These are phyloP conservation scores for Zaprionus lineosus DNA, from an alignment of 2,888 invertebrate genomes.

Conservation along the genomic window DNA sequence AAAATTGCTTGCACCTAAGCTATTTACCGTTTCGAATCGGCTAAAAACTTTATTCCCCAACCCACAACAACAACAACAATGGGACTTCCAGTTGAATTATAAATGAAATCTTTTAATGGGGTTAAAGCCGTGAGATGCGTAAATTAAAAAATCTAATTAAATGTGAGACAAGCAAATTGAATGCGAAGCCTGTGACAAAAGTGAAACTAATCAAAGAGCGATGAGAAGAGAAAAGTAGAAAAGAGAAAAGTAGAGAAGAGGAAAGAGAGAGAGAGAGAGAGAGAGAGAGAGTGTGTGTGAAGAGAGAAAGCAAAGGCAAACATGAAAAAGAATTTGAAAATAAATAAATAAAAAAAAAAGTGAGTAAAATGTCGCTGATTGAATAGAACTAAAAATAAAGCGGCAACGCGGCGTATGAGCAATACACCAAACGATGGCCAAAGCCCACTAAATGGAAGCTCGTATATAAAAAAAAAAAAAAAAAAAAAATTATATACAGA, in stretches of 20 bases:
- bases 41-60: too few relatives aligned
- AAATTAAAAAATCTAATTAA: too few relatives aligned
- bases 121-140: too few relatives aligned
- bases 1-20: constrained; percentile 20
- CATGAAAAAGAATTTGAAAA: constrained; percentile 45
- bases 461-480: constrained; percentile 20
- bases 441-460: constrained; percentile 29
- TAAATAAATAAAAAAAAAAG: constrained; percentile 29
- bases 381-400: constrained; percentile 76
- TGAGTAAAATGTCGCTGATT: constrained; percentile 74
- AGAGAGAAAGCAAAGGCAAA: constrained; percentile 39
- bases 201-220: constrained; percentile 39
- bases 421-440: constrained; percentile 41
- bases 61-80: too few relatives aligned
- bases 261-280: neutral
- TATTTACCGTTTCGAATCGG: too few relatives aligned
- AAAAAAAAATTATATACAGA: constrained; percentile 1
- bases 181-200: constrained; percentile 25
- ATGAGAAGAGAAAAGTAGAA: constrained; percentile 4
- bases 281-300: constrained; percentile 6
- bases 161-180: too few relatives aligned
- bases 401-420: constrained; percentile 67
- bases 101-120: too few relatives aligned
- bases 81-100: too few relatives aligned
- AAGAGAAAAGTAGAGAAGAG: constrained; percentile 6